Evolutionary conservation across 1,140 invertebrate species (phyloP).

Genomic region (Drosophila bifasciata): DNA sequence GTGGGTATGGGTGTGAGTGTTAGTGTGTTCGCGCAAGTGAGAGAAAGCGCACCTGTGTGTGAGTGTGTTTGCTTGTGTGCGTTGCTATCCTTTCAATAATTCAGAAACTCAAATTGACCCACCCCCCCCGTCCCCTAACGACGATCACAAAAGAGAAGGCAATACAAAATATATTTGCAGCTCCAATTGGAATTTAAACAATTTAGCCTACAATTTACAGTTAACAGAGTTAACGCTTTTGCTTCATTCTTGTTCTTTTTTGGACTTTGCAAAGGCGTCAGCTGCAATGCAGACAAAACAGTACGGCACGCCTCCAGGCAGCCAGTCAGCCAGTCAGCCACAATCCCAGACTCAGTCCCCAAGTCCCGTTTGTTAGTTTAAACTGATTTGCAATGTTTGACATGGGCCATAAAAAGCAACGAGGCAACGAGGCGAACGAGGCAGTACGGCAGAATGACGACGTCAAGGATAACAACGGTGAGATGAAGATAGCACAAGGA

Average conservation of each 20-base stretch:
- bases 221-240: background rate
- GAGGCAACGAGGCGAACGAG: too few relatives aligned
- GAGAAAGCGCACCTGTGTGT: conserved; percentile 11
- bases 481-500: conserved; percentile 49
- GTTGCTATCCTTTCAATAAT: conserved; percentile 36
- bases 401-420: conserved; percentile 80
- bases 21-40: too few relatives aligned
- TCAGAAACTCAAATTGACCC: conserved; percentile 35
- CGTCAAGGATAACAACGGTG: conserved; percentile 48
- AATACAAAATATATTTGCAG: background rate
- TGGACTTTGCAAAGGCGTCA: conserved; percentile 37
- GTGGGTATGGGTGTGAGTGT: too few relatives aligned
- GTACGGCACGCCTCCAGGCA: conserved; percentile 48
- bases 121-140: too few relatives aligned
- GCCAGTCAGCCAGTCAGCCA: too few relatives aligned
- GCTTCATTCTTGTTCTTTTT: background rate
- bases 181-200: conserved; percentile 4
- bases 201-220: conserved; percentile 12
- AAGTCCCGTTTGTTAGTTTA: conserved; percentile 71
- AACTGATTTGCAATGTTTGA: conserved; percentile 82
- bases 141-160: background rate
- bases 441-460: conserved; percentile 33
- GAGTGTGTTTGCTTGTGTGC: background rate
- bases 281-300: conserved; percentile 59
- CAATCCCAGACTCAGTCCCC: background rate